phyloP scores from a whole-genome alignment of 1,140 invertebrate genomes.

The Rhynchophorus ferrugineus region DNA sequence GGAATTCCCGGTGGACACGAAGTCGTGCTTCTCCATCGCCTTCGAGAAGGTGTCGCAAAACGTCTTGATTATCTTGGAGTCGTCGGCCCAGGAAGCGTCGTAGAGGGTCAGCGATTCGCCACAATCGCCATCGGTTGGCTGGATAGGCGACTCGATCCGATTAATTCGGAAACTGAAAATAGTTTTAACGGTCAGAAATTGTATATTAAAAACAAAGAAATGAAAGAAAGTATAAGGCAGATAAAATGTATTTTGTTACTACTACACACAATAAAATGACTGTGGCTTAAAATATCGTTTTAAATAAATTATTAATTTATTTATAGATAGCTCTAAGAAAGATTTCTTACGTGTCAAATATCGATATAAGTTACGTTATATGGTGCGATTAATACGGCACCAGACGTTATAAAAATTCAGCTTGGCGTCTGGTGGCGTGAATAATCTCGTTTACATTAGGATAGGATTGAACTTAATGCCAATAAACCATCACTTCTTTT shows the following conservation, averaged over 20 bases:
- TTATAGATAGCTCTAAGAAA: too few relatives aligned
- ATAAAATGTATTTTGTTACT: neutral
- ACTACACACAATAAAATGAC: neutral
- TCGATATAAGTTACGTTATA: too few relatives aligned
- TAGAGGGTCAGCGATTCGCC: conserved; percentile 83
- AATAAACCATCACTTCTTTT: too few relatives aligned
- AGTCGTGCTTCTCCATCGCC: conserved; percentile 86
- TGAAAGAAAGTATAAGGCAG: neutral
- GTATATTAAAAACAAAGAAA: conserved; percentile 6
- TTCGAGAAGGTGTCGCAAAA: conserved; percentile 88
- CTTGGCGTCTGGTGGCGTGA: too few relatives aligned
- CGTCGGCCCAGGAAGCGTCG: conserved; percentile 76
- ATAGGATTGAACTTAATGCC: too few relatives aligned
- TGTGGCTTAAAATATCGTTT: too few relatives aligned
- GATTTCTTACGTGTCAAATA: too few relatives aligned
- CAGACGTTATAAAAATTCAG: too few relatives aligned
- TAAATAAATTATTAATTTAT: too few relatives aligned
- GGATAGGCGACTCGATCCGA: conserved; percentile 77
- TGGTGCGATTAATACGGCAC: too few relatives aligned
- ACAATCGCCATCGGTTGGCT: conserved; percentile 78
- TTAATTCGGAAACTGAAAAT: conserved; percentile 74
- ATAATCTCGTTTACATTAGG: too few relatives aligned
- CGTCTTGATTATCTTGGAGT: conserved; percentile 80
- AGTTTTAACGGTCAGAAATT: too few relatives aligned
- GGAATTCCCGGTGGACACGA: conserved; percentile 76